A percentile compares a stretch with the other conserved stretches of the same genome.
Evolutionary conservation across 1,140 invertebrate genomes (phyloP).

Genomic region (Calycopis cecrops): DNA sequence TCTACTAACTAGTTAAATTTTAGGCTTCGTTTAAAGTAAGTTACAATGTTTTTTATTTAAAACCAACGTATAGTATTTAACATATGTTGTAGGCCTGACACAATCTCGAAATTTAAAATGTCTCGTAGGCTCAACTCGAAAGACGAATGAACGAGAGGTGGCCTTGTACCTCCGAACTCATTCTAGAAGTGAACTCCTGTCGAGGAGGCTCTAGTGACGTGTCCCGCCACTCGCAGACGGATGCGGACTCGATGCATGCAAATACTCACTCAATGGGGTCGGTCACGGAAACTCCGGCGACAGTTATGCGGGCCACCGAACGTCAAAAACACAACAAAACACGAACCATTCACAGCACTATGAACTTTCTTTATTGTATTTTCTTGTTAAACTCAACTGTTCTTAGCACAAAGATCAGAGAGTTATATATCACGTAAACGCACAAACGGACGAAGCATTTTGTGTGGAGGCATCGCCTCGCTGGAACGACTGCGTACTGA

Average conservation of each 20-base stretch:
- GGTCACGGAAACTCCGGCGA: slow-evolving; percentile 45
- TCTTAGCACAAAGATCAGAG: slow-evolving; percentile 66
- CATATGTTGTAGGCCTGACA: no score
- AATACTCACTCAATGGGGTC: slow-evolving; percentile 57
- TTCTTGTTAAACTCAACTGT: slow-evolving; percentile 48
- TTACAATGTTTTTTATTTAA: no score
- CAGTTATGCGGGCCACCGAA: slow-evolving; percentile 56
- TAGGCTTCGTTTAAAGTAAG: no score
- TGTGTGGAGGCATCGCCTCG: slow-evolving; percentile 59
- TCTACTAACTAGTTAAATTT: no score
- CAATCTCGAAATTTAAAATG: no score
- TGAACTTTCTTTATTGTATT: slow-evolving; percentile 23
- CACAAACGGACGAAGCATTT: slow-evolving; percentile 59
- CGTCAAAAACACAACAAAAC: slow-evolving; percentile 62
- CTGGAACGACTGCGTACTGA: slow-evolving; percentile 53
- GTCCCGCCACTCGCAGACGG: slow-evolving; percentile 51
- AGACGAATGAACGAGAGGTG: slow-evolving; percentile 4
- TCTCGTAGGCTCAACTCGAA: no score
- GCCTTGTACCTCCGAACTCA: slow-evolving; percentile 14
- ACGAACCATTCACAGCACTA: slow-evolving; percentile 53
- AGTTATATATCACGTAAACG: slow-evolving; percentile 43
- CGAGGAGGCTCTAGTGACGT: slow-evolving; percentile 54
- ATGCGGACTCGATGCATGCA: slow-evolving; percentile 52
- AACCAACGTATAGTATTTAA: no score
- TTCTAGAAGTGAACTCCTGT: slow-evolving; percentile 20